Conservation (phyloP, 1,140 invertebrate species). For the Brachionus rubens region DNA sequence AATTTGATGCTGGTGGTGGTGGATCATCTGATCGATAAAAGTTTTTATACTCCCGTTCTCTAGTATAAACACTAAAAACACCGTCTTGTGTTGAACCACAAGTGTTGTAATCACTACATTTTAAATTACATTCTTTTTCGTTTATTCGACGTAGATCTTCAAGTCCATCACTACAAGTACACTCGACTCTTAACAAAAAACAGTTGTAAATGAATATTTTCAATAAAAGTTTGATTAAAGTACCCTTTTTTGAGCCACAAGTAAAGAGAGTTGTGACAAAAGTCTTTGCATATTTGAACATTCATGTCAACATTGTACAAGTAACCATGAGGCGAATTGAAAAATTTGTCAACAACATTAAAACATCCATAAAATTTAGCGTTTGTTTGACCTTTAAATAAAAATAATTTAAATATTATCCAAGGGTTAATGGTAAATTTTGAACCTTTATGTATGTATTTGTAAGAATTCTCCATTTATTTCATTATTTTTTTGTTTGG, state of each 20-base stretch:
- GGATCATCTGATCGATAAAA: constrained; percentile 1
- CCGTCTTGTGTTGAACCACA: neutral
- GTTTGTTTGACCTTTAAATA: neutral
- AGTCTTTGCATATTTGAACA: neutral
- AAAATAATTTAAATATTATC: no score
- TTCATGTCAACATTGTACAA: constrained; percentile 25
- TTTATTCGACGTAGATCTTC: neutral
- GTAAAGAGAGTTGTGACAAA: neutral
- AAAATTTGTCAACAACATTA: neutral
- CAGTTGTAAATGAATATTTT: neutral
- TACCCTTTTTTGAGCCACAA: constrained; percentile 29
- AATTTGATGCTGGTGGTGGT: neutral
- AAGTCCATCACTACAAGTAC: neutral
- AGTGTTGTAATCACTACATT: constrained; percentile 1
- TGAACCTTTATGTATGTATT: no score
- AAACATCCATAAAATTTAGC: constrained; percentile 5
- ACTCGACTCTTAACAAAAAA: neutral
- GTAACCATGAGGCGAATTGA: neutral
- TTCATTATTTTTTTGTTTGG: no score
- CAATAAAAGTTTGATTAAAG: neutral
- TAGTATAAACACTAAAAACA: constrained; percentile 17
- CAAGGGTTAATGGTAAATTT: no score
- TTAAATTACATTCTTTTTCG: neutral
- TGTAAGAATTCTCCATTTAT: no score
- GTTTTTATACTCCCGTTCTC: neutral